Percentiles rank a stretch among this genome's conserved stretches.
Conservation (phyloP, 2,113 vertebrate species). For the Sminthopsis crassicaudata region DNA sequence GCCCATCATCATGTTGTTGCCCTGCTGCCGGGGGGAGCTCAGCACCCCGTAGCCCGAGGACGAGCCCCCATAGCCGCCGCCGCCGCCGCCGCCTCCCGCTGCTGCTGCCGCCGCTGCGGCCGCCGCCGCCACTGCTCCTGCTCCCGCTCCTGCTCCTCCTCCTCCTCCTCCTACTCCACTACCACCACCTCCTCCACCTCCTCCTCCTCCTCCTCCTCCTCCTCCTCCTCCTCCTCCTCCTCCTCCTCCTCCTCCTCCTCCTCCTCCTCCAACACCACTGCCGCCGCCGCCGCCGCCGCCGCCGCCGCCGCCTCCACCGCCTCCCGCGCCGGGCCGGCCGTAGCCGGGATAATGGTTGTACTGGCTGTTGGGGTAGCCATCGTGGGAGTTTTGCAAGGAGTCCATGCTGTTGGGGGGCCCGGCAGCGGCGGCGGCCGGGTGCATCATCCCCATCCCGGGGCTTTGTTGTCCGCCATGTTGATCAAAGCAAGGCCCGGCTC, state of each 20-base stretch:
- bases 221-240: constrained; percentile 55
- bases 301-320: constrained; percentile 66
- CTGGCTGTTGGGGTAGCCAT: constrained; percentile 92
- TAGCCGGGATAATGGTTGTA: constrained; percentile 91
- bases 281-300: constrained; percentile 67
- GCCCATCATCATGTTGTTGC: constrained; percentile 89
- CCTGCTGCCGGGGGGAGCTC: constrained; percentile 88
- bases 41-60: constrained; percentile 89
- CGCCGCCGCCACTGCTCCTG: constrained; percentile 81
- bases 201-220: constrained; percentile 76
- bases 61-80: constrained; percentile 86
- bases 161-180: constrained; percentile 76
- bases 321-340: constrained; percentile 86
- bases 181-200: constrained; percentile 60
- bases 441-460: constrained; percentile 93
- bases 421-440: constrained; percentile 87
- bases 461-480: constrained; percentile 98
- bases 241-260: constrained; percentile 75
- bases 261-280: constrained; percentile 70
- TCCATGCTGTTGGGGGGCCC: constrained; percentile 88
- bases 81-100: constrained; percentile 65
- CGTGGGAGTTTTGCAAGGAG: constrained; percentile 93
- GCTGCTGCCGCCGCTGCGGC: constrained; percentile 77
- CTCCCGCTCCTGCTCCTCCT: constrained; percentile 66
- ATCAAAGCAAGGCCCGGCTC: constrained; percentile 95